Conservation (phyloP, 2,888 invertebrate species). For the Brachynemurus nebulosus region DNA sequence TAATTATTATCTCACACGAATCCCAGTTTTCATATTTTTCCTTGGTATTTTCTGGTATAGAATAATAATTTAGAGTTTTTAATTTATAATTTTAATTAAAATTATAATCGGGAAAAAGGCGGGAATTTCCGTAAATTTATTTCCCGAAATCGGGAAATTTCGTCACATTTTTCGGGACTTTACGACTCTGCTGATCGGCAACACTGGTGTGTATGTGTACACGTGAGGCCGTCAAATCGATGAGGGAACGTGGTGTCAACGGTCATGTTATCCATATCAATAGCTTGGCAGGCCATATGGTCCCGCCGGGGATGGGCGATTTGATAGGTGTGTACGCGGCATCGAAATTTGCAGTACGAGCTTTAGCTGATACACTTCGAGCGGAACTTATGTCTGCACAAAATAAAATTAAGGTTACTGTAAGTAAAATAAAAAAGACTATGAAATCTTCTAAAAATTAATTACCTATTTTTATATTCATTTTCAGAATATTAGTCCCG, state of each 20-base stretch:
- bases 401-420: slow-evolving; percentile 23
- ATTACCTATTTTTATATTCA: background rate
- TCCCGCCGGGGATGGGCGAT: slow-evolving; percentile 7
- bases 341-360: slow-evolving; percentile 32
- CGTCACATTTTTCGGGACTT: too few species aligned
- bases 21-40: too few species aligned
- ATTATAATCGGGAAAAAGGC: too few species aligned
- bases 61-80: too few species aligned
- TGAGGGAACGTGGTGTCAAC: slow-evolving; percentile 4
- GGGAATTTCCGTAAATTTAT: too few species aligned
- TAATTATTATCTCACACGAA: too few species aligned
- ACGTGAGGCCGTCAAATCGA: slow-evolving; percentile 10
- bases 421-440: slow-evolving; percentile 12
- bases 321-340: slow-evolving; percentile 27
- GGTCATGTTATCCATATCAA: slow-evolving; percentile 20
- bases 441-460: background rate
- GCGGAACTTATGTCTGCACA: slow-evolving; percentile 27
- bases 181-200: too few species aligned
- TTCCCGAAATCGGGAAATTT: too few species aligned
- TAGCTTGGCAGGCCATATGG: slow-evolving; percentile 13
- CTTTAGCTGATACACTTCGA: slow-evolving; percentile 31
- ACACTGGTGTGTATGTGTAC: slow-evolving; percentile 5
- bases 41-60: too few species aligned
- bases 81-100: too few species aligned
- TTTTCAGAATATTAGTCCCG: slow-evolving; percentile 3